Percentiles rank a stretch among this genome's conserved stretches.
Conservation (phyloP, 53 echinoderm and acorn worm species). For the Arbacia lixula region DNA sequence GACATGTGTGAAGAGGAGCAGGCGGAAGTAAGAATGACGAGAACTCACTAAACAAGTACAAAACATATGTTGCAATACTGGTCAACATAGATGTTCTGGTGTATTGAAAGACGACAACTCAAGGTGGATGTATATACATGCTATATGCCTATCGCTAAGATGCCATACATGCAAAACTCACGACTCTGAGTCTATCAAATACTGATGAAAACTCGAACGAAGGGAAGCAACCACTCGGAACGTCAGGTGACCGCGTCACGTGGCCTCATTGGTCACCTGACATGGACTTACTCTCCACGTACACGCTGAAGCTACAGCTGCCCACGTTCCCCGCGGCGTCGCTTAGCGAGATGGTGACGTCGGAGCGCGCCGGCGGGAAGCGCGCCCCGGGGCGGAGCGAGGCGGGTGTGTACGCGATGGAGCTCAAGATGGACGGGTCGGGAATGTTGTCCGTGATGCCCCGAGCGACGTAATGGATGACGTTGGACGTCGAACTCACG, state of each 20-base stretch:
- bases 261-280: too few relatives aligned
- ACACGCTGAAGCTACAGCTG: constrained; percentile 11
- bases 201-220: not conserved
- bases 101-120: too few relatives aligned
- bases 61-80: too few relatives aligned
- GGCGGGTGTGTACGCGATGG: not conserved
- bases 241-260: not conserved
- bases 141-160: too few relatives aligned
- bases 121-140: too few relatives aligned
- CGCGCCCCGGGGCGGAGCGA: constrained; percentile 17
- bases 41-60: too few relatives aligned
- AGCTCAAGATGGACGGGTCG: not conserved
- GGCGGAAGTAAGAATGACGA: too few relatives aligned
- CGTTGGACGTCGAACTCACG: constrained; percentile 2
- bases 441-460: constrained; percentile 25
- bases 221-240: not conserved
- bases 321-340: constrained; percentile 20
- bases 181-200: not conserved
- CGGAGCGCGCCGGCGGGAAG: constrained; percentile 14
- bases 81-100: too few relatives aligned
- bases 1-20: too few relatives aligned
- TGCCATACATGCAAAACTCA: too few relatives aligned
- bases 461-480: not conserved
- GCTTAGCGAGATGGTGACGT: constrained; percentile 2
- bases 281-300: constrained; percentile 17